Evolutionary conservation across 2,113 vertebrate species (phyloP), one percentile per base, ranked within the genome.

Genomic region (Podocnemis expansa): DNA sequence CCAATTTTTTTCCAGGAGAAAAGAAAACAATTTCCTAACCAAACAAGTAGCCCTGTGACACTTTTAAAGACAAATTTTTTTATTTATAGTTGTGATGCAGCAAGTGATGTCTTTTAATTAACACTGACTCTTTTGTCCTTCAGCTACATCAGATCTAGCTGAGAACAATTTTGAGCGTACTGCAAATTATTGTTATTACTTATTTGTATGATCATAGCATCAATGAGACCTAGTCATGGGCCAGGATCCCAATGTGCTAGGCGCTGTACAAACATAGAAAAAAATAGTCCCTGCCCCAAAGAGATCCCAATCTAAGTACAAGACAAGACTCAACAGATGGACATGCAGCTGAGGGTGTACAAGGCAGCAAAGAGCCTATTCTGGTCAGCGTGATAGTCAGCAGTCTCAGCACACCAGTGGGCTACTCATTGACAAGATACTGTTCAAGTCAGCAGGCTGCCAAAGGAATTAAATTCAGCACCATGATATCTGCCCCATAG

Each of bases 41-140:
- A 85, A 89, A n/a, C n/a, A n/a, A n/a, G n/a, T n/a, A n/a, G n/a
- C n/a, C n/a, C n/a, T n/a, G n/a, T n/a, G n/a, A n/a, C n/a, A n/a
- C n/a, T n/a, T n/a, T n/a, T n/a, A n/a, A n/a, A n/a, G n/a, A n/a
- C n/a, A n/a, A n/a, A n/a, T n/a, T n/a, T n/a, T n/a, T n/a, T n/a
- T n/a, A n/a, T n/a, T 73, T 0, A 17, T 21, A 22, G 63, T n/a
- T 22, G n/a, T 17, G 9, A 22, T 5, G n/a, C 9, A 5, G 63
- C n/a, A 38, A 5, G 5, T 1, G 3, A 5, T 70, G 63, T 34
- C 63, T 13, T 70, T 70, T 38, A 19, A 70, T 38, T 70, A 91
- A 91, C 90, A 93, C 55, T 82, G 34, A 79, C 92, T 58, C 2
- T 8, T 52, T 95, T 94, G 95, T 80, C 85, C 81, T 25, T 63